These are phyloP conservation scores for Acleris cristana DNA, from an alignment of 2,888 invertebrate species.

Conservation along the genomic window DNA sequence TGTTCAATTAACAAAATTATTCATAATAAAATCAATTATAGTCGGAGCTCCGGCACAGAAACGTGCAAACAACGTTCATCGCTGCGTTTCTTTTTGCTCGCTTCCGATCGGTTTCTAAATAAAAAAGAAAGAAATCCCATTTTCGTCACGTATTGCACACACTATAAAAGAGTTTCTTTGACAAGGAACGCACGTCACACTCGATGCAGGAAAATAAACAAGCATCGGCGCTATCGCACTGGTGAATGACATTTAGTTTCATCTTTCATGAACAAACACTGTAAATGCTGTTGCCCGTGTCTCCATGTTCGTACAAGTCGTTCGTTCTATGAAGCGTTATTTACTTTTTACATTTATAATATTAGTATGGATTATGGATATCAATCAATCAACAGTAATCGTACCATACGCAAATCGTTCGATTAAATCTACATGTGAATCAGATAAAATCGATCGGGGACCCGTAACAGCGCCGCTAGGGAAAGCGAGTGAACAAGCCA, in stretches of 20 bases:
- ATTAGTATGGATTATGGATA: too few relatives aligned
- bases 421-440: constrained; percentile 13
- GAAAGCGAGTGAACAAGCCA: background rate
- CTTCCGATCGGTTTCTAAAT: constrained; percentile 8
- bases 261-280: too few relatives aligned
- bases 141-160: constrained; percentile 35
- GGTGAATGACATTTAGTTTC: too few relatives aligned
- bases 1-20: too few relatives aligned
- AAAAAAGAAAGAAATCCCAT: constrained; percentile 10
- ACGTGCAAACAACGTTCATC: background rate
- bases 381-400: constrained; percentile 4
- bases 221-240: background rate
- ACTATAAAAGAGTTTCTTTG: constrained; percentile 22
- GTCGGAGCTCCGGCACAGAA: background rate
- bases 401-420: background rate
- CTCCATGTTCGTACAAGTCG: too few relatives aligned
- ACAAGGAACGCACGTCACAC: constrained; percentile 21
- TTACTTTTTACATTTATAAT: too few relatives aligned
- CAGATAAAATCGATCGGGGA: constrained; percentile 5
- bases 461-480: constrained; percentile 6
- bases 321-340: too few relatives aligned
- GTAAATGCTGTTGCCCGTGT: too few relatives aligned
- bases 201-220: constrained; percentile 22
- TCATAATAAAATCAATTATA: too few relatives aligned
- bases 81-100: background rate